phyloP scores from a whole-genome alignment of 1,140 invertebrate species.

The Sinella curviseta region DNA sequence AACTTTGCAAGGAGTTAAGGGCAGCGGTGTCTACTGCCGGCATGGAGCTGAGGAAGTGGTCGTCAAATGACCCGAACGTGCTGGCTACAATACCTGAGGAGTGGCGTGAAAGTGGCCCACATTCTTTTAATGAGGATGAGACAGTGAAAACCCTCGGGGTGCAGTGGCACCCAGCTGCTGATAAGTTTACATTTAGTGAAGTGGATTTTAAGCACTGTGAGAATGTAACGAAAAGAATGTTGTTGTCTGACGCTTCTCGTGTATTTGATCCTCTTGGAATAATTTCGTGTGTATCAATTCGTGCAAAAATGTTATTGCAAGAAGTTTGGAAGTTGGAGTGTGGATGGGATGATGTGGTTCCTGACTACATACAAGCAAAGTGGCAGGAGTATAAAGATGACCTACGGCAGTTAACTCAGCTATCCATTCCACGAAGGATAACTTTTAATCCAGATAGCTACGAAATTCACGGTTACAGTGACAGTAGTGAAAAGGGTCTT shows the following conservation, averaged over 20 bases:
- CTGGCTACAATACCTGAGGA: not conserved
- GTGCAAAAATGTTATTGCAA: slow-evolving; percentile 28
- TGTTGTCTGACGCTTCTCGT: slow-evolving; percentile 14
- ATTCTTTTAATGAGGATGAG: no score
- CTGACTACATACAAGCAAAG: not conserved
- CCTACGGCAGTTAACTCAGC: not conserved
- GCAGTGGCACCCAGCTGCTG: slow-evolving; percentile 35
- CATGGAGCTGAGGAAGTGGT: not conserved
- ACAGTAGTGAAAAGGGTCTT: not conserved
- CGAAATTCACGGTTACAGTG: not conserved
- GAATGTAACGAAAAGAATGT: slow-evolving; percentile 18
- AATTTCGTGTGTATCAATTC: slow-evolving; percentile 17
- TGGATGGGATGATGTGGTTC: not conserved
- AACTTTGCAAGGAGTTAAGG: not conserved
- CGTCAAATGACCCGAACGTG: slow-evolving; percentile 1
- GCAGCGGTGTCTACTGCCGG: not conserved
- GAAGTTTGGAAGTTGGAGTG: slow-evolving; percentile 17
- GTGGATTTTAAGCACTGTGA: slow-evolving; percentile 1
- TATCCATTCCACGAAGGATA: not conserved
- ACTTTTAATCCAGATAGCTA: not conserved
- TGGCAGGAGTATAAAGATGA: not conserved
- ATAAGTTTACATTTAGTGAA: slow-evolving; percentile 30
- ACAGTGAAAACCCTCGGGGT: slow-evolving; percentile 42
- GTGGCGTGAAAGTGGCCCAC: slow-evolving; percentile 8
- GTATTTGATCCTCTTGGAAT: slow-evolving; percentile 34